Evolutionary conservation across 2,797 vertebrate species (phyloP).

Genomic region (Gambelia wislizenii): DNA sequence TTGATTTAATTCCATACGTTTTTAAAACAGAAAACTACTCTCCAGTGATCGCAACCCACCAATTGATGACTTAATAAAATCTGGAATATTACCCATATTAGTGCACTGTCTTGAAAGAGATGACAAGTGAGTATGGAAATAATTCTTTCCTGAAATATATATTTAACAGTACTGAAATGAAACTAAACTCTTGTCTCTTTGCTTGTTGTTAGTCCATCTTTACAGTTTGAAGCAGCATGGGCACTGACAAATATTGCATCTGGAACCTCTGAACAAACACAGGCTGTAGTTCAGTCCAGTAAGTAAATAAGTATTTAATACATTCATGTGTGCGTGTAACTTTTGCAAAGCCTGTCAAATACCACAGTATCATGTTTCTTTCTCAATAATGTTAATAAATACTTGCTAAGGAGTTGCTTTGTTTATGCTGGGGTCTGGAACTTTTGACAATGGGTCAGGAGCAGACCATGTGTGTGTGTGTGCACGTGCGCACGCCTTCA

Average conservation of each 20-base stretch:
- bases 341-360: constrained; percentile 11
- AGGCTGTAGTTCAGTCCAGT: constrained; percentile 98
- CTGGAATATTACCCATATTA: constrained; percentile 98
- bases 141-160: background rate
- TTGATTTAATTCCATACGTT: constrained; percentile 21
- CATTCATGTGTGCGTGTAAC: background rate
- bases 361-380: background rate
- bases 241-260: constrained; percentile 99
- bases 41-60: constrained; percentile 99
- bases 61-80: constrained; percentile 98
- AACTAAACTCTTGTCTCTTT: background rate
- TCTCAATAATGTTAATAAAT: constrained; percentile 29
- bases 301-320: constrained; percentile 77
- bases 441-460: too few species aligned
- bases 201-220: constrained; percentile 87
- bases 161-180: accelerated
- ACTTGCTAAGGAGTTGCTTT: background rate
- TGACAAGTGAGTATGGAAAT: constrained; percentile 90
- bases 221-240: constrained; percentile 99
- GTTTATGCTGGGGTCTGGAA: background rate
- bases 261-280: constrained; percentile 98
- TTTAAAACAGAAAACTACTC: constrained; percentile 89
- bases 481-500: too few species aligned
- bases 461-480: too few species aligned
- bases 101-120: constrained; percentile 99